These are phyloP conservation scores for Nerophis lumbriciformis DNA, from an alignment of 2,113 vertebrate species.

Conservation along the genomic window DNA sequence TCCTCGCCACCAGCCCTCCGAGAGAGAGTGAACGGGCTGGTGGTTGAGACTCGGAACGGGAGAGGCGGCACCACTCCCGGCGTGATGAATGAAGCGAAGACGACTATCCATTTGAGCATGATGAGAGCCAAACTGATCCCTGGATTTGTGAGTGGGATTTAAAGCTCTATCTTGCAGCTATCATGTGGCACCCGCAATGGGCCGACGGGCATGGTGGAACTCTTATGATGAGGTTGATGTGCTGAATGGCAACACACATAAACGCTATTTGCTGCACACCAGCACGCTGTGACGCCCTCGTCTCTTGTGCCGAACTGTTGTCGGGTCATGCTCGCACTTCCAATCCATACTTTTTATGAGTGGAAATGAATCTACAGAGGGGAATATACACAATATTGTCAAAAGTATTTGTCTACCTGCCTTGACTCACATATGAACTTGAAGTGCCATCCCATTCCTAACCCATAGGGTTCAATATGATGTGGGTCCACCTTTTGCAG, in stretches of 20 bases:
- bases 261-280: constrained; percentile 65
- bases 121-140: constrained; percentile 59
- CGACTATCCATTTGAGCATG: constrained; percentile 24
- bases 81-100: constrained; percentile 50
- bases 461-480: too few relatives aligned
- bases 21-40: constrained; percentile 50
- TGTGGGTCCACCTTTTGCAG: too few relatives aligned
- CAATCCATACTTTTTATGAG: constrained; percentile 56
- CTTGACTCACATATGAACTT: too few relatives aligned
- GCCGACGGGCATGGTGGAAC: constrained; percentile 34
- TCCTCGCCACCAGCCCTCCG: constrained; percentile 32
- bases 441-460: too few relatives aligned
- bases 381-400: constrained; percentile 1
- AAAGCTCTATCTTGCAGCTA: constrained; percentile 42
- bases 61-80: constrained; percentile 18
- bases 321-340: constrained; percentile 43
- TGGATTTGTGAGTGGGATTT: constrained; percentile 55
- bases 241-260: constrained; percentile 55
- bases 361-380: constrained; percentile 39
- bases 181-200: constrained; percentile 37
- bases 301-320: constrained; percentile 38
- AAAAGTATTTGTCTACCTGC: too few relatives aligned
- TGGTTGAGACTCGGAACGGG: constrained; percentile 22
- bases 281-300: constrained; percentile 40
- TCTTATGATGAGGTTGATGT: constrained; percentile 64